Base-by-base conservation (phyloP, 2,797 vertebrate genomes). In the Hydrolagus colliei region DNA sequence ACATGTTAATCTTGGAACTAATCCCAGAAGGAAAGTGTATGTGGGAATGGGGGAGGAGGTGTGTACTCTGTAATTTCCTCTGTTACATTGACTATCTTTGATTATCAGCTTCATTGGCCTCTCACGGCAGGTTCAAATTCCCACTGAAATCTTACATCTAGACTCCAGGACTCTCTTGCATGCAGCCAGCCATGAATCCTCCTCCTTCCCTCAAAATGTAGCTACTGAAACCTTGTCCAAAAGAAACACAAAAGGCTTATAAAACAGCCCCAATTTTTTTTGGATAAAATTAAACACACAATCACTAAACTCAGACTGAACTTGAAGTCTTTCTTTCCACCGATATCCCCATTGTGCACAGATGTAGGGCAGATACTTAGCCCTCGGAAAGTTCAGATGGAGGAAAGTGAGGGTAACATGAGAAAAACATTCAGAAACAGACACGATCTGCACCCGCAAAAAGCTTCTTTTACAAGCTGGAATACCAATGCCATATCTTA, bases 1-100 rank as follows among this genome's bases (percentile, higher is more conserved):
- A 68, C 65, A 71, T 84, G 12, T 68, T 82, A 84, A 77, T 71
- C 41, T 84, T 35, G n/a, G 79, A 71, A 71, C 79, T 71, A 84
- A 68, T 84, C 65, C 79, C 65, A 68, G 65, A 84, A 41, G 79
- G 32, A 71, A 6, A 52, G 41, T 52, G 41, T 52, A 52, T 6
- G 41, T 3, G 41, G 41, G 41, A 52, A 27, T 27, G 41, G 41
- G 41, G 41, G 41, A 52, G 41, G 41, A 52, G 41, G 41, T 52
- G 41, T 52, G 41, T 52, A 52, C 41, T 52, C 41, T 52, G 41
- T 6, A 52, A 52, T 52, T 52, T 52, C 41, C 1, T 52, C 41
- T 52, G 6, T 52, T 52, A 3, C 41, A 52, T 52, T 52, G 41
- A 52, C 41, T 6, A 52, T 52, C 41, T 52, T 52, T 52, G 3